Evolutionary conservation across 2,888 invertebrate species (phyloP).

Genomic region (Ennomos erosarius): DNA sequence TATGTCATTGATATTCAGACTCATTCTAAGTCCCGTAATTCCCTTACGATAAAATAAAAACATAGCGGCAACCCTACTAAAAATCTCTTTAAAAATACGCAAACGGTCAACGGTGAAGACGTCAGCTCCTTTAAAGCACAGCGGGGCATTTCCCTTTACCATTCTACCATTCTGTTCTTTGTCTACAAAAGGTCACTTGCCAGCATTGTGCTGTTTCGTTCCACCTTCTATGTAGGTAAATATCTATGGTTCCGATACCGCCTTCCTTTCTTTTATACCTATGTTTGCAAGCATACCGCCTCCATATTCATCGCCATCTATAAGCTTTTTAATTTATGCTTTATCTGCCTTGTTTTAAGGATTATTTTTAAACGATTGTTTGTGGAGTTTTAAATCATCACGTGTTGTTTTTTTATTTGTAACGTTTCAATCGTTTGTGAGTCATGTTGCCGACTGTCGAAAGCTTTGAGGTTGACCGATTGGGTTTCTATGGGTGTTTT

Average conservation of each 20-base stretch:
- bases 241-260: conserved; percentile 55
- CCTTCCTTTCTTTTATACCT: conserved; percentile 65
- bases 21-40: too few species aligned
- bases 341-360: neutral
- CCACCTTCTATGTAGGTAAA: conserved; percentile 17
- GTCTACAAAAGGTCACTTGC: conserved; percentile 73
- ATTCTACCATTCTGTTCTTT: conserved; percentile 59
- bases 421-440: conserved; percentile 71
- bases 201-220: conserved; percentile 34
- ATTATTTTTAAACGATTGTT: conserved; percentile 1
- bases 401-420: conserved; percentile 64
- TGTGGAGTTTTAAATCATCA: conserved; percentile 54
- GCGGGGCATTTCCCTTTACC: conserved; percentile 71
- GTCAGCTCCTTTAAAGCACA: conserved; percentile 62
- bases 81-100: conserved; percentile 54
- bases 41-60: neutral
- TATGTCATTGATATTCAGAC: too few species aligned
- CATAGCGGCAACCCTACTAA: conserved; percentile 55
- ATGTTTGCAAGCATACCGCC: conserved; percentile 80
- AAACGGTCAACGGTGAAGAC: conserved; percentile 74
- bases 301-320: conserved; percentile 70
- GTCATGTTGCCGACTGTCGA: conserved; percentile 56
- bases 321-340: conserved; percentile 44
- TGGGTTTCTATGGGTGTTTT: conserved; percentile 56
- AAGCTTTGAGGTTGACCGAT: conserved; percentile 65